Conservation (phyloP, 2,113 vertebrate species). For the Oncorhynchus masou region DNA sequence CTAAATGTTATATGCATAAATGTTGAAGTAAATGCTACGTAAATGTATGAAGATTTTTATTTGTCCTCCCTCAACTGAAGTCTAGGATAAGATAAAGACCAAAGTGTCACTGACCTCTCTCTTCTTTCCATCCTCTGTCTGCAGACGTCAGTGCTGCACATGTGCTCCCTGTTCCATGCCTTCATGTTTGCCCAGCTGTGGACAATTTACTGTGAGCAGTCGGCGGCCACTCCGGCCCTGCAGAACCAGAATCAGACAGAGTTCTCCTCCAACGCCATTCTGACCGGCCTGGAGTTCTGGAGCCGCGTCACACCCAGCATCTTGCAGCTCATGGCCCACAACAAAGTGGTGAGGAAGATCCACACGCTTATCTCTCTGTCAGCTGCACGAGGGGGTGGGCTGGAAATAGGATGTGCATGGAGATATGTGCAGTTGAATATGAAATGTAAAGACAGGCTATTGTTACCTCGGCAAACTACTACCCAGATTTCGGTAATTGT, state of each 20-base stretch:
- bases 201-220: conserved; percentile 99
- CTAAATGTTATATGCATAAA: neutral
- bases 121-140: conserved; percentile 27
- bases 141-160: conserved; percentile 97
- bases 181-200: conserved; percentile 99
- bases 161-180: conserved; percentile 97
- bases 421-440: neutral
- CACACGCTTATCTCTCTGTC: no score
- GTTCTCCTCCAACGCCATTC: conserved; percentile 91
- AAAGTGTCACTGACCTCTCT: neutral
- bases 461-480: no score
- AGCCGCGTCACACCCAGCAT: conserved; percentile 97
- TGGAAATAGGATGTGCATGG: no score
- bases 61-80: neutral
- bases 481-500: no score
- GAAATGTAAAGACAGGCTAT: neutral
- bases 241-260: conserved; percentile 96
- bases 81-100: no score
- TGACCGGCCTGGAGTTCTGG: conserved; percentile 97
- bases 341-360: conserved; percentile 89
- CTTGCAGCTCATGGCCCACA: conserved; percentile 98
- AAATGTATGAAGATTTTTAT: neutral
- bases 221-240: conserved; percentile 82
- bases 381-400: no score
- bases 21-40: neutral